phyloP scores from a whole-genome alignment of 2,113 vertebrate genomes.

The Chrysemys picta region DNA sequence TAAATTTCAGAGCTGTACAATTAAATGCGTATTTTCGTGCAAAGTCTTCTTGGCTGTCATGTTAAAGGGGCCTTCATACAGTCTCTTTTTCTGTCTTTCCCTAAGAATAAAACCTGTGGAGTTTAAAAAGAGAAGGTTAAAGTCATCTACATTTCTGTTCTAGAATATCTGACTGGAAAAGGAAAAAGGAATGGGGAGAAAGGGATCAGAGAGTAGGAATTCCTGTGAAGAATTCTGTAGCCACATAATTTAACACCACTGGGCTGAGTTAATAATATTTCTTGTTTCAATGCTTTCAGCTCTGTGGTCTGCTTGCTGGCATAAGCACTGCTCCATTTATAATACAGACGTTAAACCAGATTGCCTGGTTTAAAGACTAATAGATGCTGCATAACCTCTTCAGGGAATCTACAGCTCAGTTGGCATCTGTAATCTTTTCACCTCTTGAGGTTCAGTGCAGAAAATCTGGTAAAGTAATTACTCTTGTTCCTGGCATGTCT shows the following conservation, averaged over 20 bases:
- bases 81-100: background rate
- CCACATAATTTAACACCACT: background rate
- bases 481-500: background rate
- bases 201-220: background rate
- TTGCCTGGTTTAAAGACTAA: background rate
- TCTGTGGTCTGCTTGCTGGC: background rate
- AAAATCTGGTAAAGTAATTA: slow-evolving; percentile 20
- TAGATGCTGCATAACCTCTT: slow-evolving; percentile 5
- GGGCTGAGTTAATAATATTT: background rate
- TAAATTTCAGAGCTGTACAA: background rate
- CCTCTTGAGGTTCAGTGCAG: background rate
- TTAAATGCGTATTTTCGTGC: background rate
- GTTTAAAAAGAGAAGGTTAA: background rate
- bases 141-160: background rate
- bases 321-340: background rate
- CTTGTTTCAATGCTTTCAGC: background rate
- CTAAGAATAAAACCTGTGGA: background rate
- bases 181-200: background rate
- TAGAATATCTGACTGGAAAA: background rate
- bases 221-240: background rate
- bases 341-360: background rate
- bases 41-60: background rate
- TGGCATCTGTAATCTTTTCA: background rate
- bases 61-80: background rate
- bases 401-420: background rate